Evolutionary conservation across 2,888 invertebrate genomes (phyloP).

Genomic region (Synergus laeviventris): DNA sequence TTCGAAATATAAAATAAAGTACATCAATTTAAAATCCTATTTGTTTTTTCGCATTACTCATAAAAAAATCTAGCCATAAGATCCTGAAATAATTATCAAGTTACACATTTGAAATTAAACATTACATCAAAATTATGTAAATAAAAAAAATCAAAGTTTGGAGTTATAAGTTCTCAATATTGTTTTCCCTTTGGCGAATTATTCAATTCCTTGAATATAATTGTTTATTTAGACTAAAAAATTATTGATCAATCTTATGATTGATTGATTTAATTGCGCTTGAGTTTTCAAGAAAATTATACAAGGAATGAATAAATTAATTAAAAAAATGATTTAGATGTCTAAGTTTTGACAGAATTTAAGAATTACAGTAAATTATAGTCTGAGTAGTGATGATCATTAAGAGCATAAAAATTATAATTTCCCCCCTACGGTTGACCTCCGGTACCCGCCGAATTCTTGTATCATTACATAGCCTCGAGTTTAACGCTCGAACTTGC

Average conservation of each 20-base stretch:
- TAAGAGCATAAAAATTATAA: conserved; percentile 23
- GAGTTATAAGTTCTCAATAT: too few relatives aligned
- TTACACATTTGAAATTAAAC: too few relatives aligned
- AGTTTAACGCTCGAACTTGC: conserved; percentile 43
- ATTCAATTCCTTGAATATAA: too few relatives aligned
- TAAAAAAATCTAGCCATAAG: too few relatives aligned
- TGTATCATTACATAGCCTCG: conserved; percentile 54
- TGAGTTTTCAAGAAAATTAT: not conserved
- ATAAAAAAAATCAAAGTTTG: too few relatives aligned
- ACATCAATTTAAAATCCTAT: not conserved
- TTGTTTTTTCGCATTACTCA: not conserved
- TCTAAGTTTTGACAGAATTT: not conserved
- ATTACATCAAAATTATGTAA: too few relatives aligned
- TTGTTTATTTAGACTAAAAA: too few relatives aligned
- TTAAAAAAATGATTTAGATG: not conserved
- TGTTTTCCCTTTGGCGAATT: too few relatives aligned
- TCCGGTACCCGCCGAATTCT: conserved; percentile 40
- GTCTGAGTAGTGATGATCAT: not conserved
- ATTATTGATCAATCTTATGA: too few relatives aligned
- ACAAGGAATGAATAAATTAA: not conserved
- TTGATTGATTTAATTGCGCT: not conserved
- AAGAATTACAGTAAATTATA: not conserved
- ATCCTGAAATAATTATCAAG: too few relatives aligned
- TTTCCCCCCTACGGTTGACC: conserved; percentile 19
- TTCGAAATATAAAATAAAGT: not conserved